Base-by-base conservation (phyloP, 1,140 invertebrate species). In the Fragariocoptes setiger region DNA sequence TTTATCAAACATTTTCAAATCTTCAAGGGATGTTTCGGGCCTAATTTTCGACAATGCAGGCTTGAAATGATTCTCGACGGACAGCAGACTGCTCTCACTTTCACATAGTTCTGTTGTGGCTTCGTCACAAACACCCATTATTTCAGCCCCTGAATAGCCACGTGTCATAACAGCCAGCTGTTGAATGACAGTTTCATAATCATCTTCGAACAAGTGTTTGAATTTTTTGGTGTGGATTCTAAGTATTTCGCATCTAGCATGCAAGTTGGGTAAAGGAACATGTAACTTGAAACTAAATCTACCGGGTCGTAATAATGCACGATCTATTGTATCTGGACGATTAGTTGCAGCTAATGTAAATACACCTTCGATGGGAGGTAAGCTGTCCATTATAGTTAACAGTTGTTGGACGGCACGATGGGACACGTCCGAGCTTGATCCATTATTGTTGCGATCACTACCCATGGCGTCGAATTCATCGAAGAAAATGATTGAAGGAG, bases 271-370 rank as follows among this genome's bases (percentile, higher is more conserved):
- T 31, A 31, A 31, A 31, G 25, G 25, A n/a, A 31, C n/a, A 39
- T 71, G 68, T 38, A 99, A 73, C 64, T 97, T 88, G 50, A 77
- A 68, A 62, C 94, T 85, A 53, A 69, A 69, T 35, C 88, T 68
- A 15, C 83, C 85, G 31, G 83, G 74, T 50, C 85, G 63, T 46
- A 88, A 65, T 20, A 97, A 58, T 21, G 80, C 78, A 40, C 80
- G 79, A 62, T 99, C 90, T 21, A 99, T 62, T 0, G 74, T 62
- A 56, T 97, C 86, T 1, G 80, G 76, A 45, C 77, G 68, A 56
- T 85, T 94, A 43, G 90, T 95, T 5, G 90, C 85, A 17, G 80
- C 90, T 49, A 97, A 70, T 8, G 97, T 70, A 21, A 97, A 54
- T 3, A 92, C 72, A 43, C 68, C 35, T n/a, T 41, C 37, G 17